These are phyloP conservation scores for Peromyscus aztecus DNA, from an alignment of 2,797 vertebrate genomes.

Conservation along the genomic window DNA sequence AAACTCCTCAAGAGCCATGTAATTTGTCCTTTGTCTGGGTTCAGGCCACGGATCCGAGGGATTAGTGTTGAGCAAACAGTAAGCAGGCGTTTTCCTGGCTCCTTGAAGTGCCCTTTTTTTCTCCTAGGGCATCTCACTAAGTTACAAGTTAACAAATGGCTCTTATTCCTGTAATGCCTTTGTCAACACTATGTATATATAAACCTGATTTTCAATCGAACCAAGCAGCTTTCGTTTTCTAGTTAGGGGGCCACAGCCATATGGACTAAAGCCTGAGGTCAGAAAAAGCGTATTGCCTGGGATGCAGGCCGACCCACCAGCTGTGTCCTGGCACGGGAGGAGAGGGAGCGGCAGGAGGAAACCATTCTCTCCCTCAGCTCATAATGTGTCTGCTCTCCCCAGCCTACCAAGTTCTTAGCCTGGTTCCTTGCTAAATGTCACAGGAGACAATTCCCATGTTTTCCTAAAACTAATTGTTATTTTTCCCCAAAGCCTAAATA, in stretches of 20 bases:
- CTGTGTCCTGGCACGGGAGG: conserved; percentile 66
- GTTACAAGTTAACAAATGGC: conserved; percentile 83
- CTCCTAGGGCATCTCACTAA: conserved; percentile 75
- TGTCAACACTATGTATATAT: conserved; percentile 75
- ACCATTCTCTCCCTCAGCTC: neutral
- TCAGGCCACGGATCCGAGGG: conserved; percentile 80
- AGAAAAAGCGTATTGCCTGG: conserved; percentile 60
- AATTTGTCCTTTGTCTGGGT: conserved; percentile 87
- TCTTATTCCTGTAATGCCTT: conserved; percentile 74
- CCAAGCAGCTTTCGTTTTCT: conserved; percentile 69
- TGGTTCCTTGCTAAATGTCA: conserved; percentile 57
- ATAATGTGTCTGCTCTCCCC: neutral
- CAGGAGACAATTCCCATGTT: conserved; percentile 63
- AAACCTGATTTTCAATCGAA: conserved; percentile 73
- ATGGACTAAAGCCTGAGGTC: conserved; percentile 73
- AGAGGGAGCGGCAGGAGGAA: conserved; percentile 38
- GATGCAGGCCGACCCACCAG: conserved; percentile 58
- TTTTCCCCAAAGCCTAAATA: conserved; percentile 46
- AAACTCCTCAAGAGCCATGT: conserved; percentile 85
- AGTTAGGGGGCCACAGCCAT: conserved; percentile 62
- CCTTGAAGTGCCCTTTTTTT: conserved; percentile 77
- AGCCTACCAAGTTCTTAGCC: conserved; percentile 3
- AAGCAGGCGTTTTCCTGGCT: conserved; percentile 77
- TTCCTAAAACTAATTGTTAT: conserved; percentile 67
- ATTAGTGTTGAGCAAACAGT: conserved; percentile 84